Evolutionary conservation across 2,888 invertebrate species (phyloP).

Genomic region (Sesamia inferens): DNA sequence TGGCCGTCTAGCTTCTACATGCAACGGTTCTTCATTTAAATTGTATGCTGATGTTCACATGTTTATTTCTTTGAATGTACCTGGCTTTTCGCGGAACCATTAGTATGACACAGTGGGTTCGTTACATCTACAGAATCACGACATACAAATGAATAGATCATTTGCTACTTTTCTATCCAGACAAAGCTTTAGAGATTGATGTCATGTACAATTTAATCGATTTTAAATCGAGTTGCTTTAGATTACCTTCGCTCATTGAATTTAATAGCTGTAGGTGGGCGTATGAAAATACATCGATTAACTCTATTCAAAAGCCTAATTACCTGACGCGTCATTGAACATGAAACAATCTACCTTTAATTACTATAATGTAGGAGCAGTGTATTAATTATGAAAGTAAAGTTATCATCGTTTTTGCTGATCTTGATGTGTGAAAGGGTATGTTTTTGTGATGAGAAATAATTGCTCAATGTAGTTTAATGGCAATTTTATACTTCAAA

Average conservation of each 20-base stretch:
- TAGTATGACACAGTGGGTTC: neutral
- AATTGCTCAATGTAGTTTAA: constrained; percentile 19
- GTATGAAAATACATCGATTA: constrained; percentile 49
- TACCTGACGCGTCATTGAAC: constrained; percentile 44
- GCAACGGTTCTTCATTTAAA: constrained; percentile 50
- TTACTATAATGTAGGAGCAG: constrained; percentile 27
- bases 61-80: constrained; percentile 34
- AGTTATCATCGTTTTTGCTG: constrained; percentile 33
- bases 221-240: constrained; percentile 47
- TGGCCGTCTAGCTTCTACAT: constrained; percentile 35
- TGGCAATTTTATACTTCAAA: neutral
- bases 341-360: constrained; percentile 47
- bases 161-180: constrained; percentile 18
- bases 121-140: neutral
- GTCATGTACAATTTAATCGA: constrained; percentile 35
- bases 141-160: constrained; percentile 7
- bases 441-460: constrained; percentile 13
- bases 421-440: constrained; percentile 15
- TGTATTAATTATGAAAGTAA: constrained; percentile 27
- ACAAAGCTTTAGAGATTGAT: constrained; percentile 24
- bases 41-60: constrained; percentile 34
- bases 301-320: constrained; percentile 47
- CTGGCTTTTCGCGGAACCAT: constrained; percentile 10
- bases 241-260: constrained; percentile 43
- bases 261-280: constrained; percentile 41